Evolutionary conservation across 2,113 vertebrate species (phyloP).

Genomic region (Antechinus flavipes): DNA sequence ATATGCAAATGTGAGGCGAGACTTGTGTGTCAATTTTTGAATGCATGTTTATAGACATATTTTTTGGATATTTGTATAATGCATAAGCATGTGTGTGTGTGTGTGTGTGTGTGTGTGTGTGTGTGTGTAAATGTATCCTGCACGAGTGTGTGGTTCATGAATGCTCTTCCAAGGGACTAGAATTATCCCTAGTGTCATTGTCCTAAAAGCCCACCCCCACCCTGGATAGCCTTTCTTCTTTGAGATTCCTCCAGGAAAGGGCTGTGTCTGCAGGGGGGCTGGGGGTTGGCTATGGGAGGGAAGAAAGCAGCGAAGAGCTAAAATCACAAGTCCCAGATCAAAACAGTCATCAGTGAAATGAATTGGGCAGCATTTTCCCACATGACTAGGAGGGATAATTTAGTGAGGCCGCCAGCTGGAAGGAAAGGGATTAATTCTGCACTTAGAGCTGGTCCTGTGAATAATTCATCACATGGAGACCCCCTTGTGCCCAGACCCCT

Average conservation of each 20-base stretch:
- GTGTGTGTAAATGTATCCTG: conserved; percentile 7
- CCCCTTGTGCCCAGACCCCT: conserved; percentile 81
- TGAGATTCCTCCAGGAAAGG: conserved; percentile 71
- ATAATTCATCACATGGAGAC: conserved; percentile 89
- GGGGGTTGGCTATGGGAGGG: conserved; percentile 5
- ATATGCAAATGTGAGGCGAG: background rate
- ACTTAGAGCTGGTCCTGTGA: conserved; percentile 89
- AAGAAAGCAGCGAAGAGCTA: conserved; percentile 37
- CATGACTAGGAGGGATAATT: conserved; percentile 92
- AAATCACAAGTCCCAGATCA: conserved; percentile 79
- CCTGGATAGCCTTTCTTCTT: conserved; percentile 65
- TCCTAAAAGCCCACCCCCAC: conserved; percentile 54
- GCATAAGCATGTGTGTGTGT: conserved; percentile 5
- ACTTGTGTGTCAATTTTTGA: background rate
- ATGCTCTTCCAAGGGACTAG: background rate
- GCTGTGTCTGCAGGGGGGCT: conserved; percentile 7
- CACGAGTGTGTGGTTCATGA: background rate
- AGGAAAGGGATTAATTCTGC: conserved; percentile 93
- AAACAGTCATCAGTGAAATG: conserved; percentile 93
- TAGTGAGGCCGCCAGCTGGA: conserved; percentile 93
- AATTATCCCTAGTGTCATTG: conserved; percentile 48
- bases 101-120: conserved; percentile 6
- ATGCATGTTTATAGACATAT: background rate
- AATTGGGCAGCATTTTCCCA: conserved; percentile 93
- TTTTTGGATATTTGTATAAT: background rate